Percentiles rank a stretch among this genome's conserved stretches.
Conservation (phyloP, 2,113 vertebrate species). For the Sceloporus undulatus region DNA sequence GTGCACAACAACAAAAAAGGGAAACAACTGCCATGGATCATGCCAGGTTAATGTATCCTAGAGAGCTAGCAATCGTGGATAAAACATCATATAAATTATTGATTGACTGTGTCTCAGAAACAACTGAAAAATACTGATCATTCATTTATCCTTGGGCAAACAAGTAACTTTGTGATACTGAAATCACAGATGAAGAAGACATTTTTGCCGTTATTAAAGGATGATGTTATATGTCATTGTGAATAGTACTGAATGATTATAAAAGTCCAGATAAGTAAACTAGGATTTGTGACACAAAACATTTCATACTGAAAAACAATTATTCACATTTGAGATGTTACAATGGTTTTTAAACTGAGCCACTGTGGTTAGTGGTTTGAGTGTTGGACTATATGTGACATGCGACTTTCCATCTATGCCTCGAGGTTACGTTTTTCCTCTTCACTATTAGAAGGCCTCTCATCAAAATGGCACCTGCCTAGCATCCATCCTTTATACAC, state of each 20-base stretch:
- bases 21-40: constrained; percentile 7
- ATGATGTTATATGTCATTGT: background rate
- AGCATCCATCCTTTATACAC: too few relatives aligned
- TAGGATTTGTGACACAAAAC: constrained; percentile 34
- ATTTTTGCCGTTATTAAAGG: constrained; percentile 15
- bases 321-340: background rate
- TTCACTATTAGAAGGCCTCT: too few relatives aligned
- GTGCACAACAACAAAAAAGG: background rate
- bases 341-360: background rate
- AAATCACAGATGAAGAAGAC: background rate
- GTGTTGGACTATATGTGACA: too few relatives aligned
- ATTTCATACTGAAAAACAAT: constrained; percentile 55
- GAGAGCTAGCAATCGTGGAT: background rate
- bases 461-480: too few relatives aligned
- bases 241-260: background rate
- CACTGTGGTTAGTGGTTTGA: too few relatives aligned
- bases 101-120: background rate
- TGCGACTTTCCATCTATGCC: too few relatives aligned
- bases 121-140: background rate
- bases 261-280: constrained; percentile 30
- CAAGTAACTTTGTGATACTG: background rate
- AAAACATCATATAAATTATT: constrained; percentile 19
- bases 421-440: too few relatives aligned
- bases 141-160: background rate
- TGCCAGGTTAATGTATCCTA: background rate